These are phyloP conservation scores for Hyaena hyaena DNA, from an alignment of 2,113 vertebrate species.

Conservation along the genomic window DNA sequence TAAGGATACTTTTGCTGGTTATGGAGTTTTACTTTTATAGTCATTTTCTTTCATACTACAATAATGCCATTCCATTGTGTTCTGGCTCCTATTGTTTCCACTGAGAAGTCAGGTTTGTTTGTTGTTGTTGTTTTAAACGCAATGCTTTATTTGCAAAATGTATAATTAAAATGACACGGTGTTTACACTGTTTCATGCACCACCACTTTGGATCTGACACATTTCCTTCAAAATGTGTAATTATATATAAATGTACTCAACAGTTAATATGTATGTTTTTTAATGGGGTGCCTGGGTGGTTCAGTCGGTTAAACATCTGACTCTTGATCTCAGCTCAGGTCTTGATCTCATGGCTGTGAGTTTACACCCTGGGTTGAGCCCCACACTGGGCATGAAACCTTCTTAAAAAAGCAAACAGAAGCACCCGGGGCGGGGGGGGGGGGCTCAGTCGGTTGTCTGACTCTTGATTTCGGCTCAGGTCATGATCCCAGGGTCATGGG, in stretches of 20 bases:
- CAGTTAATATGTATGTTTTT: conserved; percentile 19
- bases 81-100: not conserved
- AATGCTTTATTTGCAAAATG: conserved; percentile 26
- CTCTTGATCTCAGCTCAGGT: no score
- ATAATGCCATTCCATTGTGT: not conserved
- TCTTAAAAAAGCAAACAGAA: no score
- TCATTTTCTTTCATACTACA: not conserved
- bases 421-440: no score
- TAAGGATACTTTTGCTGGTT: not conserved
- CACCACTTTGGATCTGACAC: not conserved
- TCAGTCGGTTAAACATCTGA: no score
- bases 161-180: conserved; percentile 23
- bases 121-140: not conserved
- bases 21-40: not conserved
- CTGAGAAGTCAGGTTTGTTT: not conserved
- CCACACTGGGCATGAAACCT: no score
- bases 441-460: no score
- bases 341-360: no score
- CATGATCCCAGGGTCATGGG: no score
- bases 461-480: no score
- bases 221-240: not conserved
- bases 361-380: no score
- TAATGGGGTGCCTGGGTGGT: not conserved
- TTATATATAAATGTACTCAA: conserved; percentile 35
- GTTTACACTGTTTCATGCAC: not conserved